Base-by-base conservation (phyloP, 1,140 invertebrate species). In the Neodiprion virginianus region DNA sequence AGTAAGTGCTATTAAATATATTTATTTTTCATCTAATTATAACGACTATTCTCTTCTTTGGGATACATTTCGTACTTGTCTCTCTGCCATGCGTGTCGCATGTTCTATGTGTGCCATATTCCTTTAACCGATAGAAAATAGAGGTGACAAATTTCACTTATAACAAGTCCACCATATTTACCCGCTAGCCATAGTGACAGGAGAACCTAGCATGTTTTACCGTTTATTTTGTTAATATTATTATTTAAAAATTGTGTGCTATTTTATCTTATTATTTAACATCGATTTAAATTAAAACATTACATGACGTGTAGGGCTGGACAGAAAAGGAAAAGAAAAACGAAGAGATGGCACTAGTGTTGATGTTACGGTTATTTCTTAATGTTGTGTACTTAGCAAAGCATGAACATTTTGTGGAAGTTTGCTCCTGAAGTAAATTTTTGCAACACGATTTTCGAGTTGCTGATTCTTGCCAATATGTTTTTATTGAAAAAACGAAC, bases 51-150 rank as follows among this genome's bases (percentile, higher is more conserved):
- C 80, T 87, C 81, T 86, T 81, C 73, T 82, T 84, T 87, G 82
- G 82, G 81, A 85, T 85, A 85, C 78, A 79, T 86, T 84, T 83
- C 82, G 81, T 86, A 85, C 84, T 87, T 87, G 85, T 86, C 82
- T 84, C 85, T 82, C 84, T 88, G 84, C 83, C 87, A 85, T 88
- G 85, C 84, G 87, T 88, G 86, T 87, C 86, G 87, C 87, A 88
- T 88, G 86, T 83, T 87, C 81, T 87, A 82, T 88, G 82, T 88
- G 86, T 85, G 80, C 78, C 81, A 84, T 84, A 77, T 79, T 81
- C 76, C 76, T 79, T 77, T 78, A 79, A 78, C 69, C 75, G 17
- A 75, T 77, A 73, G 76, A 74, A 73, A 77, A 73, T 69, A 74
- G 68, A 53, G 67, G 70, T 75, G 48, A 17, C 21, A 40, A 48